Base-by-base conservation (phyloP, 92 coral and sea anemone species). In the Diadumene lineata region DNA sequence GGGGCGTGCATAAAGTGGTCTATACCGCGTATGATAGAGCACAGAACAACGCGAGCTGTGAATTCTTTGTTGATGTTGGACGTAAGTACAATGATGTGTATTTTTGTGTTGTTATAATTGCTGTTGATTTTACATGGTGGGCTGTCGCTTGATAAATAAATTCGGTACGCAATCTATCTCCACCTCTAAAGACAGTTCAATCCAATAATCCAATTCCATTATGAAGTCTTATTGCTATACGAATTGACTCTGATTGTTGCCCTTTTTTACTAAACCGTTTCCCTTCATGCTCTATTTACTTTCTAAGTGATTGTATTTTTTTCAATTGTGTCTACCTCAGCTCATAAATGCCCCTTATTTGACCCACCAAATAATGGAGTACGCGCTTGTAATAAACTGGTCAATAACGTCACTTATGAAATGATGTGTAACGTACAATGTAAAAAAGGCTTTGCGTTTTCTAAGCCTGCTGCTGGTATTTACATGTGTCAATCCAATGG, bases 371-470 rank as follows among this genome's bases (percentile, higher is more conserved):
- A 78, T 34, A 68, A 85, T 66, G 98, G 98, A 16, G 74, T 72
- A 0, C 83, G 94, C 17, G 56, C 97, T 28, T 94, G 98, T 56
- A 94, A 94, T 79, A 84, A 81, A 30, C 63, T 77, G 32, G 70
- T 93, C 6, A 88, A 88, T 46, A 79, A 80, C 56, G 84, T 88
- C 7, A 34, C 32, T 26, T 92, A 86, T 44, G 96, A 94, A 71
- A 83, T 94, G 91, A 63, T 86, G 34, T 94, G 98, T 61, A 81
- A 69, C n/a, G 82, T 88, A 11, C 92, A 88, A 73, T 94, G 98
- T 72, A 90, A 84, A 77, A 25, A 84, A 61, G 92, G 90, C 19
- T 89, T 92, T 82, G 84, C 91, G 9, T 94, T 92, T 33, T 78
- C 98, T 8, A 77, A 75, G 69, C 60, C 81, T 8, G 64, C 92